Conservation (phyloP, 2,888 invertebrate species). For the Lasioglossum figueresi region DNA sequence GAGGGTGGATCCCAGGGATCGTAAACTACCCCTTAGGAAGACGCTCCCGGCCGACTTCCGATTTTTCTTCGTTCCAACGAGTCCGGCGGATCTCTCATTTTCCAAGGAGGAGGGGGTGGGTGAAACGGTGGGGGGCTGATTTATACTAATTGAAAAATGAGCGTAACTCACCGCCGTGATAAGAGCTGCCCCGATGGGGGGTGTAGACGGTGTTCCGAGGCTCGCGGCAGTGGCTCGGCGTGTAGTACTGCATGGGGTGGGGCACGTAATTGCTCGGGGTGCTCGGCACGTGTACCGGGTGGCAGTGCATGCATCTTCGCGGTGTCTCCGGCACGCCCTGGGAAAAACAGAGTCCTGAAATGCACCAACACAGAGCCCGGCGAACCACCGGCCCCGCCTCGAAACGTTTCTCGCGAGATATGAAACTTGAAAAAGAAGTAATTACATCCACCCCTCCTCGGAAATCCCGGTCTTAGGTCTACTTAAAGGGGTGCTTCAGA, state of each 20-base stretch:
- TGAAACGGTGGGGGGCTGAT: not conserved
- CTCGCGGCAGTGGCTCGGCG: conserved; percentile 78
- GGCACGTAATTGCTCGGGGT: conserved; percentile 78
- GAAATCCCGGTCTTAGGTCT: conserved; percentile 1
- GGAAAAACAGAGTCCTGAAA: conserved; percentile 48
- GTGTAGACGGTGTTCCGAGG: conserved; percentile 77
- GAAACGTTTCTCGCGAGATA: conserved; percentile 1
- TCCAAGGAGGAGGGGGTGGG: not conserved
- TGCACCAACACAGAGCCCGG: not conserved
- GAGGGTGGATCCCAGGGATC: not conserved
- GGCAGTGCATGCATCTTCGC: conserved; percentile 80
- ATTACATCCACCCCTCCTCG: not conserved
- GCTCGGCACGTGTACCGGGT: conserved; percentile 77
- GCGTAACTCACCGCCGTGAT: conserved; percentile 79
- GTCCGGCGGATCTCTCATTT: not conserved
- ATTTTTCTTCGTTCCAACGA: conserved; percentile 6
- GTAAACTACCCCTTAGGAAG: conserved; percentile 4
- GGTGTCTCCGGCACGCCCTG: conserved; percentile 75
- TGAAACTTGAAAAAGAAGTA: conserved; percentile 12
- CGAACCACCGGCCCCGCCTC: not conserved
- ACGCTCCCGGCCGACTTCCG: not conserved
- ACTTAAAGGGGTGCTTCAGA: not conserved
- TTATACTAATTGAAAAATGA: conserved; percentile 39
- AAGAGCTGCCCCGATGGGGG: conserved; percentile 79
- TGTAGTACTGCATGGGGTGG: conserved; percentile 79